Percentiles rank a stretch among this genome's conserved stretches.
Evolutionary conservation across 2,888 invertebrate genomes (phyloP).

Genomic region (Ptycholaimellus sp.): DNA sequence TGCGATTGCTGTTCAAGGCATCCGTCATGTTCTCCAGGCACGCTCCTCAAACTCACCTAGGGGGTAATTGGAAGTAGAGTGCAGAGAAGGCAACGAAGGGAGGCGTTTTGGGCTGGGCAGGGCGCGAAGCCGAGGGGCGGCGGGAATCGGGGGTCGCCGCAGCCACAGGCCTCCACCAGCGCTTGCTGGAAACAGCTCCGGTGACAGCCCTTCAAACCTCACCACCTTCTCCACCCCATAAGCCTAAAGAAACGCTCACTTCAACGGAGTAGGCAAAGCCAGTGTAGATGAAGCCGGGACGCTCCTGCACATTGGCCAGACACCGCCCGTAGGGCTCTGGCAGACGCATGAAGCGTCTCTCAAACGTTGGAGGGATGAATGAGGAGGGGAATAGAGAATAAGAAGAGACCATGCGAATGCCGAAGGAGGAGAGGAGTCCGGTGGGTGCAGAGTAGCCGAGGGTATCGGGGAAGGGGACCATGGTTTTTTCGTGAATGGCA

Average conservation of each 20-base stretch:
- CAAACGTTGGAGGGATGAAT: slow-evolving; percentile 4
- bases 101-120: no score
- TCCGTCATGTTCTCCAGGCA: no score
- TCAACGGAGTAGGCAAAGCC: slow-evolving; percentile 23
- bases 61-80: no score
- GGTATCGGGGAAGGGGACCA: slow-evolving; percentile 23
- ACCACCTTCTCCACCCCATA: no score
- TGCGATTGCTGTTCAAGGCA: no score
- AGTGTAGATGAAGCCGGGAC: slow-evolving; percentile 13
- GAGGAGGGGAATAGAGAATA: no score
- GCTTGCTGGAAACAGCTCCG: slow-evolving; percentile 20
- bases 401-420: slow-evolving; percentile 24
- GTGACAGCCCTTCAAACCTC: slow-evolving; percentile 14
- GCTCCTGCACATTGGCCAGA: slow-evolving; percentile 16
- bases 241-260: slow-evolving; percentile 3
- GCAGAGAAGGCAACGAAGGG: no score
- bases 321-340: slow-evolving; percentile 20
- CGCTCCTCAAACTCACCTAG: no score
- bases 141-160: slow-evolving; percentile 22
- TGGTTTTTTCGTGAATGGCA: slow-evolving; percentile 22
- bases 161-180: slow-evolving; percentile 16
- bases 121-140: no score
- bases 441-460: slow-evolving; percentile 24
- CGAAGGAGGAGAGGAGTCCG: slow-evolving; percentile 22
- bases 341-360: slow-evolving; percentile 21